Evolutionary conservation across 2,888 invertebrate genomes (phyloP).

Genomic region (Dendrolimus pini): DNA sequence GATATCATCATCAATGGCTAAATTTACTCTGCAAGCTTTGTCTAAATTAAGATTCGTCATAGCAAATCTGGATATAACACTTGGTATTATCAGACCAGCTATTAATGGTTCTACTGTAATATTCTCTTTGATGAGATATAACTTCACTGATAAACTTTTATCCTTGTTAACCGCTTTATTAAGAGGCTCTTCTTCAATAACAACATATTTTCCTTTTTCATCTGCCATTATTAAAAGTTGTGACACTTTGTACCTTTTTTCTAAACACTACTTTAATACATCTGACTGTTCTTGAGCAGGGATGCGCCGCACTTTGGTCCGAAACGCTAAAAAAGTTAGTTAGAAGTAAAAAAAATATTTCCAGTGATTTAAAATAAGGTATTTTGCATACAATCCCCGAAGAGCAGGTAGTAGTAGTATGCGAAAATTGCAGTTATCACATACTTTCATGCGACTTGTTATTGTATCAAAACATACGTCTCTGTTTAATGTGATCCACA

Average conservation of each 20-base stretch:
- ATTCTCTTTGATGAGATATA: conserved; percentile 57
- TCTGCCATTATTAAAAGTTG: conserved; percentile 40
- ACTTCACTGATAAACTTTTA: conserved; percentile 46
- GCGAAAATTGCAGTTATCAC: too few relatives aligned
- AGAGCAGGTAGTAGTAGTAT: too few relatives aligned
- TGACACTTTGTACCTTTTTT: conserved; percentile 41
- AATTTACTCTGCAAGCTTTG: conserved; percentile 62
- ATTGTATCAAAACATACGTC: too few relatives aligned
- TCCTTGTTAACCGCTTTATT: conserved; percentile 41
- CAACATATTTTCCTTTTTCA: conserved; percentile 37
- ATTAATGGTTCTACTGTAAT: conserved; percentile 85
- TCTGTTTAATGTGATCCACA: too few relatives aligned
- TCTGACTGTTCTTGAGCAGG: conserved; percentile 17
- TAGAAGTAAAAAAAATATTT: too few relatives aligned
- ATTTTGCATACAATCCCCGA: too few relatives aligned
- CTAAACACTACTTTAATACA: conserved; percentile 26
- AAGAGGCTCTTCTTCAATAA: conserved; percentile 38
- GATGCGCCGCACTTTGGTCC: too few relatives aligned
- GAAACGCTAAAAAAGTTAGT: too few relatives aligned
- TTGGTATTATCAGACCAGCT: conserved; percentile 82
- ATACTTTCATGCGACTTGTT: too few relatives aligned
- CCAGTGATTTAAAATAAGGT: too few relatives aligned
- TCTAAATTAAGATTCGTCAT: conserved; percentile 71
- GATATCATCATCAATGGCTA: conserved; percentile 47
- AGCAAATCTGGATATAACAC: conserved; percentile 82